Conservation (phyloP, 2,888 invertebrate species). For the Phengaris arion region DNA sequence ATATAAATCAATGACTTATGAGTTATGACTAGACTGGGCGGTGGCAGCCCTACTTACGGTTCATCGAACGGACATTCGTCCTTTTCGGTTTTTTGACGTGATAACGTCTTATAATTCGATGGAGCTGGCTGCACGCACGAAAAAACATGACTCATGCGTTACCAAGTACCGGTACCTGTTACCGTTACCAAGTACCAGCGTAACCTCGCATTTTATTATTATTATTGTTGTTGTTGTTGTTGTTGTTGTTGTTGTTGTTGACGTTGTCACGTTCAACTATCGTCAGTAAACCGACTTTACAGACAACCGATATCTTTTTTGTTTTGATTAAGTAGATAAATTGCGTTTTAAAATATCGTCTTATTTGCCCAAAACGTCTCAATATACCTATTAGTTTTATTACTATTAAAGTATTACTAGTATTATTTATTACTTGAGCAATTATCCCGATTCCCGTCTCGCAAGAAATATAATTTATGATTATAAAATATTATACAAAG, state of each 20-base stretch:
- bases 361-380: not conserved
- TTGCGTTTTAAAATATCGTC: not conserved
- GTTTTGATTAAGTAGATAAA: not conserved
- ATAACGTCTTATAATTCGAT: too few relatives aligned
- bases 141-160: too few relatives aligned
- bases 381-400: not conserved
- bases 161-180: too few relatives aligned
- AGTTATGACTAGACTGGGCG: not conserved
- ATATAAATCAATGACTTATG: slow-evolving; percentile 4
- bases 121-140: too few relatives aligned
- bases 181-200: too few relatives aligned
- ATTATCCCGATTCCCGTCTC: slow-evolving; percentile 3
- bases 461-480: not conserved
- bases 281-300: too few relatives aligned
- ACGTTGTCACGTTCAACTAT: too few relatives aligned
- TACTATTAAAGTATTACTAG: too few relatives aligned
- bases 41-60: slow-evolving; percentile 31
- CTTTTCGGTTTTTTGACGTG: slow-evolving; percentile 36
- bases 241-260: too few relatives aligned
- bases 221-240: too few relatives aligned
- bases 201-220: too few relatives aligned
- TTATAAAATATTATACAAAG: slow-evolving; percentile 9
- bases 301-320: too few relatives aligned
- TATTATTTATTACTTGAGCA: not conserved
- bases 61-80: slow-evolving; percentile 36